Evolutionary conservation across 2,113 vertebrate genomes (phyloP).

Genomic region (Elephantulus edwardii): DNA sequence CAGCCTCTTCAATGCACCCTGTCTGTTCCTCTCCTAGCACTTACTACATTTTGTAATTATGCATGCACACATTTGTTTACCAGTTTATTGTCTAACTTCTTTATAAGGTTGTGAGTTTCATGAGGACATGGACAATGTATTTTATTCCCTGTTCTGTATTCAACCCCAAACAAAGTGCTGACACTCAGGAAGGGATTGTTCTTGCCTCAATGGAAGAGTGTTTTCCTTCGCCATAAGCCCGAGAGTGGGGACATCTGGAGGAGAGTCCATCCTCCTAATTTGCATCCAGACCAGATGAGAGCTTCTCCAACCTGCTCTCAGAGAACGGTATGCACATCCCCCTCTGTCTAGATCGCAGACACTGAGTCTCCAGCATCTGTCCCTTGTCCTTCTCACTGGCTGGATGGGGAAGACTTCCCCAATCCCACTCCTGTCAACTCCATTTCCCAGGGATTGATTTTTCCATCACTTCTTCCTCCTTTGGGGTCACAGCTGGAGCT

Average conservation of each 20-base stretch:
- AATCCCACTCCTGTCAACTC: background rate
- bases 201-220: background rate
- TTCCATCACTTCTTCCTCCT: background rate
- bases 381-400: background rate
- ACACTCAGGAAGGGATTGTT: background rate
- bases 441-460: background rate
- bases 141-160: background rate
- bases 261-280: constrained; percentile 34
- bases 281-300: background rate
- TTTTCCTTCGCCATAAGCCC: constrained; percentile 30
- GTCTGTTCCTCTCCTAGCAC: background rate
- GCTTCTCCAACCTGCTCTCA: background rate
- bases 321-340: background rate
- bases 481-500: background rate
- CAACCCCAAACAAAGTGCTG: background rate
- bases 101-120: background rate
- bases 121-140: background rate
- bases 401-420: background rate
- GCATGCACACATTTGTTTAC: background rate
- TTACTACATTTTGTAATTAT: background rate
- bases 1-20: background rate
- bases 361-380: background rate
- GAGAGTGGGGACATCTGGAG: constrained; percentile 24
- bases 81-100: background rate
- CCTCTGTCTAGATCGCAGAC: constrained; percentile 11